Base-by-base conservation (phyloP, 2,888 invertebrate species). In the Adela reaumurella region DNA sequence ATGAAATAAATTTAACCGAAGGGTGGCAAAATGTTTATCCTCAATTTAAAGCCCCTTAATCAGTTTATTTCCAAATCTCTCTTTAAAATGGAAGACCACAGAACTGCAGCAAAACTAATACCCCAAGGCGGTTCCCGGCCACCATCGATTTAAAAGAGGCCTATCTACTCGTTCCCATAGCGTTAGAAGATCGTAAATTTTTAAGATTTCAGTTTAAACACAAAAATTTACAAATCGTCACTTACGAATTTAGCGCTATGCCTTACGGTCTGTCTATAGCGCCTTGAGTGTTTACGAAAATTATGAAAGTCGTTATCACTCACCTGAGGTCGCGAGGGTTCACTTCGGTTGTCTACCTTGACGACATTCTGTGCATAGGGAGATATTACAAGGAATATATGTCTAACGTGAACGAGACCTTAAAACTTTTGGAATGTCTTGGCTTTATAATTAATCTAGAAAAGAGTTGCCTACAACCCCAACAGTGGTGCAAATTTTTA, bases 11-110 rank as follows among this genome's bases (percentile, higher is more conserved):
- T n/a, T n/a, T n/a, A 54, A 45, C 16, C 53, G 2, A 52, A 55
- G 19, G 54, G 55, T n/a, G 47, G 43, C 18, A 50, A 53, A 43
- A 18, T 52, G 5, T 54, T 56, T 19, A 50, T 50, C 17, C 42
- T 50, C 18, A 50, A 50, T 47, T 18, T 50, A 17, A 50, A 50
- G 42, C 19, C 35, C 5, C 19, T 50, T 14, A 50, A 50, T 45
- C 45, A 50, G 28, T n/a, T n/a, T n/a, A n/a, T n/a, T n/a, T n/a
- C n/a, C n/a, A n/a, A n/a, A n/a, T n/a, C n/a, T n/a, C n/a, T n/a
- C n/a, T n/a, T n/a, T n/a, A n/a, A n/a, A n/a, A n/a, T 11, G 14
- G 14, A 11, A 11, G 8, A 29, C 14, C 14, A 29, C 29, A 29
- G 14, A 29, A 29, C 8, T 29, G 8, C 29, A 29, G 8, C 14